Evolutionary conservation across 2,113 vertebrate genomes (phyloP).

Genomic region (Apeltes quadracus): DNA sequence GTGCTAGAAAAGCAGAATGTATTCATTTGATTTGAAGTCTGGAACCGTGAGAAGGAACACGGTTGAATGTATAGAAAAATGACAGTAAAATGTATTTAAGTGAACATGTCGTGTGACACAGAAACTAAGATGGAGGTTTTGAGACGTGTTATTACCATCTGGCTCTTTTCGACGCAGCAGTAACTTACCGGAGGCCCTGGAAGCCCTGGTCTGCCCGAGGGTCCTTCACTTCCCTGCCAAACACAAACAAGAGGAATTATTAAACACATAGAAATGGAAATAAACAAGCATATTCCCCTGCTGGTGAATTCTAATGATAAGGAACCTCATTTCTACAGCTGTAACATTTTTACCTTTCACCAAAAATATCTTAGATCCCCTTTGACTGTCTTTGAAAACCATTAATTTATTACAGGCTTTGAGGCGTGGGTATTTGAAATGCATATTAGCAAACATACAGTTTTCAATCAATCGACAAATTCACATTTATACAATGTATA

Average conservation of each 20-base stretch:
- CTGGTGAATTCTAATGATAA: conserved; percentile 19
- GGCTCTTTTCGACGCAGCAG: conserved; percentile 12
- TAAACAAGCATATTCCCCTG: conserved; percentile 7
- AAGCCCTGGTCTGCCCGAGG: conserved; percentile 84
- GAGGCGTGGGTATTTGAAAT: background rate
- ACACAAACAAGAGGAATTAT: conserved; percentile 50
- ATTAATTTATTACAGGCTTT: conserved; percentile 6
- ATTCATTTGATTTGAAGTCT: background rate
- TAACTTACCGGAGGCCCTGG: conserved; percentile 83
- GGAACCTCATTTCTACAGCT: conserved; percentile 22
- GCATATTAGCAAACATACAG: background rate
- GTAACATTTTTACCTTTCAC: background rate
- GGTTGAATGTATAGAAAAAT: background rate
- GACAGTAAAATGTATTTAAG: background rate
- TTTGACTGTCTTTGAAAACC: background rate
- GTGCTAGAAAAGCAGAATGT: conserved; percentile 11
- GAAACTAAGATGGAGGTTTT: background rate
- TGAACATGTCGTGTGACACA: background rate
- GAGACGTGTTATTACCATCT: conserved; percentile 9
- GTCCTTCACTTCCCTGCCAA: conserved; percentile 89
- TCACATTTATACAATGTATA: background rate
- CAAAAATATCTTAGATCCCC: background rate
- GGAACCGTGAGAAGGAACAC: background rate
- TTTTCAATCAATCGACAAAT: background rate
- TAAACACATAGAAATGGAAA: conserved; percentile 36